phyloP scores from a whole-genome alignment of 64 coral and sea anemone species.

The Actinia tenebrosa region DNA sequence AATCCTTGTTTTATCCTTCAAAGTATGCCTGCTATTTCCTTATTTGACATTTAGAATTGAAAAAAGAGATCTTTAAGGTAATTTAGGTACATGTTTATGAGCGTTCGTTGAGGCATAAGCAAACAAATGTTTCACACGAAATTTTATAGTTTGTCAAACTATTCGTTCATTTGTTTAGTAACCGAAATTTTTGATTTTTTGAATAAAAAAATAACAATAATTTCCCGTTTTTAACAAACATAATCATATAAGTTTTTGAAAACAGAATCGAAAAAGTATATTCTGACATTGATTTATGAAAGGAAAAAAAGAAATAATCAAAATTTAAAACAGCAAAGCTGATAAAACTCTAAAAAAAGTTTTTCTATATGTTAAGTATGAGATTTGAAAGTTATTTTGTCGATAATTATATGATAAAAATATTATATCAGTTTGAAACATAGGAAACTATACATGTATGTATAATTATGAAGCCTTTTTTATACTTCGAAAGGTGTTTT shows the following conservation, averaged over 20 bases:
- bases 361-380: no score
- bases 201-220: not conserved
- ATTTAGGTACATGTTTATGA: not conserved
- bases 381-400: no score
- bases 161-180: not conserved
- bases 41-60: not conserved
- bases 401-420: no score
- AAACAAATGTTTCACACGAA: not conserved
- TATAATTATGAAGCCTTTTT: no score
- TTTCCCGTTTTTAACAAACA: not conserved
- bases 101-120: not conserved
- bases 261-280: not conserved
- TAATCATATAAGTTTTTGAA: not conserved
- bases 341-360: no score
- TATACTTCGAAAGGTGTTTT: no score
- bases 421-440: no score
- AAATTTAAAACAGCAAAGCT: not conserved
- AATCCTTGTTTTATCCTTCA: not conserved
- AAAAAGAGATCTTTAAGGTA: not conserved
- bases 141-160: not conserved
- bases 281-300: constrained; percentile 4
- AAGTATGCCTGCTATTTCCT: not conserved
- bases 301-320: not conserved
- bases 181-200: not conserved
- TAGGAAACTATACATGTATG: no score